These are phyloP conservation scores for Anthoscopus minutus DNA, from an alignment of 2,113 vertebrate genomes.

Conservation along the genomic window DNA sequence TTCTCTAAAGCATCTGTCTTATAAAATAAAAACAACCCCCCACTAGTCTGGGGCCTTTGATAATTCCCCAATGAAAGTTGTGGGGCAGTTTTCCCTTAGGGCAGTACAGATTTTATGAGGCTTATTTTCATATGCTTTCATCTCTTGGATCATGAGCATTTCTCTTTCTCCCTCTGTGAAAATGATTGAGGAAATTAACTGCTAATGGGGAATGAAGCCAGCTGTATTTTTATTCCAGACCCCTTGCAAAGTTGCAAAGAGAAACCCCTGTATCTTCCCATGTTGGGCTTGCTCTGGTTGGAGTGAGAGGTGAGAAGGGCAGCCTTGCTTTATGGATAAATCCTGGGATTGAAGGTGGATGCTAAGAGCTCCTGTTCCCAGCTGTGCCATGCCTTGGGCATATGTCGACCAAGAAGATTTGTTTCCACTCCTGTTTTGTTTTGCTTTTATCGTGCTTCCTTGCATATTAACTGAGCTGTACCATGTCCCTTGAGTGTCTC, in stretches of 20 bases:
- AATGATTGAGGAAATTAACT: slow-evolving; percentile 47
- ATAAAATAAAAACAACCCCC: slow-evolving; percentile 41
- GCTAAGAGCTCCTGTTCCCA: slow-evolving; percentile 28
- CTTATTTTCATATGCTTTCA: slow-evolving; percentile 50
- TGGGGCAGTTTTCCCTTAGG: slow-evolving; percentile 23
- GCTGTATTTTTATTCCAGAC: slow-evolving; percentile 7
- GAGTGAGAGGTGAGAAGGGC: background rate
- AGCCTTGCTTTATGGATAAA: background rate
- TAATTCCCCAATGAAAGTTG: slow-evolving; percentile 30
- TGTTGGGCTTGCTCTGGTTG: background rate
- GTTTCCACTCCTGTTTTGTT: slow-evolving; percentile 9
- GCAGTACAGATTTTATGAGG: slow-evolving; percentile 15
- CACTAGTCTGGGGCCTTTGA: slow-evolving; percentile 34
- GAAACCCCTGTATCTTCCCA: background rate
- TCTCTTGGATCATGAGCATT: background rate
- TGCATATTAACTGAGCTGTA: background rate
- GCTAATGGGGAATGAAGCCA: slow-evolving; percentile 30
- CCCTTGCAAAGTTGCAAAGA: background rate
- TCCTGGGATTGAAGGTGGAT: background rate
- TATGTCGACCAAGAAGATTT: background rate
- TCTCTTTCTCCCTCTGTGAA: slow-evolving; percentile 19
- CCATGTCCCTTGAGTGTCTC: slow-evolving; percentile 32
- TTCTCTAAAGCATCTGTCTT: slow-evolving; percentile 59
- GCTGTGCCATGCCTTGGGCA: background rate
- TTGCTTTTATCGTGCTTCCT: slow-evolving; percentile 22